Base-by-base conservation (phyloP, 2,888 invertebrate genomes). In the Apantesis nais region DNA sequence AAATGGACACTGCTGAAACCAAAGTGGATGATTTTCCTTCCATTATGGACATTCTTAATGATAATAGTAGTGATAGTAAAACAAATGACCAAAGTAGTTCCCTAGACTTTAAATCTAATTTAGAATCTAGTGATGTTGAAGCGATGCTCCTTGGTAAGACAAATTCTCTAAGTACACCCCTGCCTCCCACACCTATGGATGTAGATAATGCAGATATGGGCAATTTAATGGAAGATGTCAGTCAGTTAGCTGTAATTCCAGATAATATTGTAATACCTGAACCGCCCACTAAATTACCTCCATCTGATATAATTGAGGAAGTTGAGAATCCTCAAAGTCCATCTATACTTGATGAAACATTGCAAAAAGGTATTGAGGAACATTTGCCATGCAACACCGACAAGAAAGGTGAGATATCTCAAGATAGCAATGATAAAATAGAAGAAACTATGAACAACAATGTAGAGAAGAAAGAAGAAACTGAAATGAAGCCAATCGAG, bases 11-110 rank as follows among this genome's bases (percentile, higher is more conserved):
- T 39, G 67, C 66, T 0, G 81, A 80, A 44, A 73, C 90, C 41
- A 88, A 88, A 81, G 85, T 85, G 64, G 94, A 95, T 84, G 95
- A 95, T 61, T 95, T 94, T 78, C 95, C 95, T 65, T 95, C 95
- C n/a, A 95, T 95, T 73, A 91, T 95, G 92, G 95, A 95, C 71
- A 94, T 95, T 73, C 85, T 95, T n/a, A 94, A 87, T 81, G 86
- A 89, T 72, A 91, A 89, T 78, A 80, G 87, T 72, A 89, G 85
- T 84, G 84, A 79, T 48, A 84, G 76, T 73, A 86, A 86, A 78
- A 62, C 81, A 66, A 84, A 68, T 77, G 86, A 89, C 73, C 87
- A 90, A 84, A 88, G 79, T 78, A 85, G 67, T 80, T 77, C 87
- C 60, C 77, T 85, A 75, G 88, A 86, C 70, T 88, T 85, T 75